Conservation (phyloP, 2,113 vertebrate genomes). For the Rousettus leschenaultii region DNA sequence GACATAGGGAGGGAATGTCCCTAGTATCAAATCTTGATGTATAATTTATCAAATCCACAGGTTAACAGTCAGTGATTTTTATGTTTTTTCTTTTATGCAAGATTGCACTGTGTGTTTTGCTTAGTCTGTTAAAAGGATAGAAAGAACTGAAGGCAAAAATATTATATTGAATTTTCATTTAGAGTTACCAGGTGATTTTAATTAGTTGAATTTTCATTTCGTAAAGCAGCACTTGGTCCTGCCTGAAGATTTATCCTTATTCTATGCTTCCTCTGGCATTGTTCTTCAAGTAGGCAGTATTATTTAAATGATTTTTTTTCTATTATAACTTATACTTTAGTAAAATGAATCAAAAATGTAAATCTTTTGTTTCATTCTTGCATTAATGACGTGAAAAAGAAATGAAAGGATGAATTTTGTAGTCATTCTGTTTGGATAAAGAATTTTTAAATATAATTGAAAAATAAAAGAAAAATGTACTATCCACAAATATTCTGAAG, state of each 20-base stretch:
- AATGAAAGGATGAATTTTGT: background rate
- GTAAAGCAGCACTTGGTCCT: background rate
- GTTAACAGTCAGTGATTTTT: slow-evolving; percentile 43
- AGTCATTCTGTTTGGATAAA: background rate
- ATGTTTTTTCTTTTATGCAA: slow-evolving; percentile 42
- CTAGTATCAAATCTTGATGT: background rate
- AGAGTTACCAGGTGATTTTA: slow-evolving; percentile 15
- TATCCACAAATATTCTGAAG: background rate
- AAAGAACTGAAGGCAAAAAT: slow-evolving; percentile 28
- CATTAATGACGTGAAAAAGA: background rate
- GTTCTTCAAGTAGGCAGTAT: background rate
- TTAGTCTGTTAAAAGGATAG: slow-evolving; percentile 22
- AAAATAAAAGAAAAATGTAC: background rate
- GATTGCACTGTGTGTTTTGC: slow-evolving; percentile 16
- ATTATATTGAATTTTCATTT: slow-evolving; percentile 18
- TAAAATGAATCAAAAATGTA: background rate
- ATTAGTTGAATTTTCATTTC: slow-evolving; percentile 22
- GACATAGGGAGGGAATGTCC: background rate
- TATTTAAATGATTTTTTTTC: background rate
- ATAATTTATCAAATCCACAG: slow-evolving; percentile 37
- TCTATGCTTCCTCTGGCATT: background rate
- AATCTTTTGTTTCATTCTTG: slow-evolving; percentile 5
- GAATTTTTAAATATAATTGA: background rate
- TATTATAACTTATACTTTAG: background rate
- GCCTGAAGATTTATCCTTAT: background rate